These are phyloP conservation scores for Trachurus trachurus DNA, from an alignment of 2,797 vertebrate species.

Conservation along the genomic window DNA sequence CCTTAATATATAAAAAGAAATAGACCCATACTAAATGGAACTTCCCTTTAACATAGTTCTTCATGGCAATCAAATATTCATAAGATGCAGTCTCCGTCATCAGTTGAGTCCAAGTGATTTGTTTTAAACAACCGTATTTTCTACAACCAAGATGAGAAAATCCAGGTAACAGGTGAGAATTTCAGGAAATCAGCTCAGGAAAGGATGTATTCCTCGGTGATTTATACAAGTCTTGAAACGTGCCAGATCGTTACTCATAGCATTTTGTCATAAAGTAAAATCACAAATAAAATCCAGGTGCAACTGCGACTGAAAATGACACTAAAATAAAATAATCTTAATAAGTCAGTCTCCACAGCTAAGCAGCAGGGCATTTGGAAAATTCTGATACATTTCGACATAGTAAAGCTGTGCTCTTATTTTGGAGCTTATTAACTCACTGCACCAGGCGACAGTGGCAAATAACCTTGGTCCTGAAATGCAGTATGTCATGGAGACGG, in stretches of 20 bases:
- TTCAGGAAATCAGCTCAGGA: neutral
- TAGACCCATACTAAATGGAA: too few species aligned
- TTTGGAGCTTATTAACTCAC: slow-evolving; percentile 8
- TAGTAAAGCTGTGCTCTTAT: neutral
- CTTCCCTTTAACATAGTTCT: too few species aligned
- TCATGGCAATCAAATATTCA: too few species aligned
- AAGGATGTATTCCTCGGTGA: neutral
- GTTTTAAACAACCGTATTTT: neutral
- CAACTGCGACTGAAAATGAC: neutral
- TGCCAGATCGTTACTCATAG: neutral
- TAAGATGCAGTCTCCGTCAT: neutral
- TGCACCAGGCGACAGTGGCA: neutral
- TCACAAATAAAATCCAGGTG: neutral
- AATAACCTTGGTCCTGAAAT: too few species aligned
- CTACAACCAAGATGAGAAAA: neutral
- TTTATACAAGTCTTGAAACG: neutral
- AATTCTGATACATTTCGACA: neutral
- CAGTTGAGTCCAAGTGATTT: too few species aligned
- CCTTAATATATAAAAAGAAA: too few species aligned
- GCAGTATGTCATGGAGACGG: too few species aligned
- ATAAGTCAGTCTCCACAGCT: neutral
- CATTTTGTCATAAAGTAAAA: too few species aligned
- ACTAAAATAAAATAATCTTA: neutral
- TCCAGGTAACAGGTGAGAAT: neutral
- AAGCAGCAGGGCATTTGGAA: neutral